Evolutionary conservation across 2,888 invertebrate genomes (phyloP).

Genomic region (Amblyjoppa fuscipennis): DNA sequence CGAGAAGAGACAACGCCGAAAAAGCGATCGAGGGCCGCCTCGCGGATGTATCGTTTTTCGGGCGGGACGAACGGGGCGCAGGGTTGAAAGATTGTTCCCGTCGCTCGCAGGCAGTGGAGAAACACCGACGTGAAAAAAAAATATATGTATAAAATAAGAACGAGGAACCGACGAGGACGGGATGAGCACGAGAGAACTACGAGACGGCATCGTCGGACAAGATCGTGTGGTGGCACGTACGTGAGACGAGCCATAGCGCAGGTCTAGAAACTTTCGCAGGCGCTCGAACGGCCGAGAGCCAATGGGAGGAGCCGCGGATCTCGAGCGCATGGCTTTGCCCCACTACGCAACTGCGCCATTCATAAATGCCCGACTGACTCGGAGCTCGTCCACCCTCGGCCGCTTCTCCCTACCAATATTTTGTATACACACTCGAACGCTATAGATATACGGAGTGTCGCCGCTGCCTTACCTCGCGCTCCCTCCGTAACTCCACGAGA

Average conservation of each 20-base stretch:
- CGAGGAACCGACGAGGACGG: too few relatives aligned
- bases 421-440: slow-evolving; percentile 1
- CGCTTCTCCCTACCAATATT: slow-evolving; percentile 16
- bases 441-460: slow-evolving; percentile 2
- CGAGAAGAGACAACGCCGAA: background rate
- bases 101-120: slow-evolving; percentile 8
- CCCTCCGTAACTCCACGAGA: background rate
- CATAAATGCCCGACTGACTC: slow-evolving; percentile 75
- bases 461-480: slow-evolving; percentile 11
- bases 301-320: slow-evolving; percentile 14
- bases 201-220: background rate
- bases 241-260: slow-evolving; percentile 10
- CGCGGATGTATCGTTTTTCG: slow-evolving; percentile 74
- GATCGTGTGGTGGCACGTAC: background rate
- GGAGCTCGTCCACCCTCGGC: slow-evolving; percentile 47
- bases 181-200: background rate
- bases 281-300: slow-evolving; percentile 3
- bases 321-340: slow-evolving; percentile 64
- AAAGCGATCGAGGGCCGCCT: slow-evolving; percentile 67
- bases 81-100: slow-evolving; percentile 21
- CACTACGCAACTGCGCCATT: slow-evolving; percentile 79
- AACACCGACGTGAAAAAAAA: background rate
- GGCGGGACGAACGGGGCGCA: slow-evolving; percentile 30
- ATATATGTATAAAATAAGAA: background rate
- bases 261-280: slow-evolving; percentile 7